Percentiles rank a stretch among this genome's conserved stretches.
Conservation (phyloP, 2,113 vertebrate genomes). For the Nothobranchius kuhntae region DNA sequence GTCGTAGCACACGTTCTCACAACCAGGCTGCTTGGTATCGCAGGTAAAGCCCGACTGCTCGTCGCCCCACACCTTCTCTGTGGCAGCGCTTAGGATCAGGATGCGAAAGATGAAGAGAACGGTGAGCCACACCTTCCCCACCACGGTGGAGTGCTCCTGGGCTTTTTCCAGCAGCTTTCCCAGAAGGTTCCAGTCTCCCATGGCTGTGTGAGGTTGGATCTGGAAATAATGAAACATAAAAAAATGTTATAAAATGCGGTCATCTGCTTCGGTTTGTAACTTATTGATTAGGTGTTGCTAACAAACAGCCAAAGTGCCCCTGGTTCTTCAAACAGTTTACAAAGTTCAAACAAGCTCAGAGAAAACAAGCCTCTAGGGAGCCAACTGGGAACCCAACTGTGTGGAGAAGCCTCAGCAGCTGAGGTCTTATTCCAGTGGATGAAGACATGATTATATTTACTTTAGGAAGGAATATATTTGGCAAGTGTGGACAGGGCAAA, state of each 20-base stretch:
- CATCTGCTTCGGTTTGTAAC: not conserved
- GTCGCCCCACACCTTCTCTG: constrained; percentile 87
- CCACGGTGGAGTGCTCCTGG: constrained; percentile 87
- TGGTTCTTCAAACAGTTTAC: constrained; percentile 18
- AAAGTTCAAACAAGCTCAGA: constrained; percentile 29
- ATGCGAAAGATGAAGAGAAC: constrained; percentile 88
- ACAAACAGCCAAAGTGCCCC: not conserved
- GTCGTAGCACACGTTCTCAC: constrained; percentile 88
- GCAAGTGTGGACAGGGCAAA: constrained; percentile 65
- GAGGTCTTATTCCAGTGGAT: constrained; percentile 42
- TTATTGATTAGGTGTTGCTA: not conserved
- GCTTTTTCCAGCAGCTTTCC: constrained; percentile 85
- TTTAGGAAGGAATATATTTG: constrained; percentile 71
- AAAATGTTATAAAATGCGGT: not conserved
- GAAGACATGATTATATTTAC: constrained; percentile 69
- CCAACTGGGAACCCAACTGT: constrained; percentile 3
- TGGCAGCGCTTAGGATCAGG: constrained; percentile 83
- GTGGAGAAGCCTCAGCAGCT: constrained; percentile 5
- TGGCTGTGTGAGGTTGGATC: constrained; percentile 61
- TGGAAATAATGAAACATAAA: constrained; percentile 17
- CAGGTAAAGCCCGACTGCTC: constrained; percentile 87
- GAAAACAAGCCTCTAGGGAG: constrained; percentile 22
- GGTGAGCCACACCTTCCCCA: constrained; percentile 88
- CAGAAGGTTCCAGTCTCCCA: constrained; percentile 90
- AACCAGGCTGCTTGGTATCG: constrained; percentile 87